A percentile compares a stretch with the other conserved stretches of the same genome.
These are phyloP conservation scores for Sporophila hypoxantha DNA, from an alignment of 2,113 vertebrate species.

Conservation along the genomic window DNA sequence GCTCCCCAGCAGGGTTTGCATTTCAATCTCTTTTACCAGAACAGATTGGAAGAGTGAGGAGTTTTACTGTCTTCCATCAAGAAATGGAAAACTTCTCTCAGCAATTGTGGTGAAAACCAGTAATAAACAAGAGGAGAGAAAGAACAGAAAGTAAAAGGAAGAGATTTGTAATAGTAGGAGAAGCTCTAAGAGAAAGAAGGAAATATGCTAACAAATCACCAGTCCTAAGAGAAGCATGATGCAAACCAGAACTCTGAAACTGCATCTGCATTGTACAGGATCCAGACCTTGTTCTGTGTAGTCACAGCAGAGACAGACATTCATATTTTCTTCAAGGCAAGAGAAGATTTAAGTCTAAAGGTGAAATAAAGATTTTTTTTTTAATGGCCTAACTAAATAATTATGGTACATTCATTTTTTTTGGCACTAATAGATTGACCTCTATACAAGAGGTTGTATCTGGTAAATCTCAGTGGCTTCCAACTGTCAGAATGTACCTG, in stretches of 20 bases:
- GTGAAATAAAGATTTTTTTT: not conserved
- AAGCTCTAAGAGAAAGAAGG: not conserved
- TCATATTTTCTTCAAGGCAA: not conserved
- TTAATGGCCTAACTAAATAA: not conserved
- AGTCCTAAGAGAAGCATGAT: not conserved
- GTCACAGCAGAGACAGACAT: not conserved
- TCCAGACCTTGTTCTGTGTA: not conserved
- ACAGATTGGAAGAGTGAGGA: not conserved
- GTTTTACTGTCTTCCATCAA: not conserved
- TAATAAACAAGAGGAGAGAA: not conserved
- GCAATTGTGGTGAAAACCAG: not conserved
- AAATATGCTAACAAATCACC: not conserved
- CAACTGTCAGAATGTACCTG: not conserved
- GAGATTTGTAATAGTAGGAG: not conserved
- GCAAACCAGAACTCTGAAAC: not conserved
- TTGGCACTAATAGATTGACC: not conserved
- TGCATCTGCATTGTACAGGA: not conserved
- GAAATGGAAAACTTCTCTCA: not conserved
- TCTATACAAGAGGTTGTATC: not conserved
- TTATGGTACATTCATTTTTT: not conserved
- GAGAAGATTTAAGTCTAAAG: not conserved
- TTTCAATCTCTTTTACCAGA: not conserved
- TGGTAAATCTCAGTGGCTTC: not conserved
- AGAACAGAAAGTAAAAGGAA: not conserved
- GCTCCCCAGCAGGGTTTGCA: not conserved